Conservation (phyloP, 2,888 invertebrate genomes). For the Eristalis tenax region DNA sequence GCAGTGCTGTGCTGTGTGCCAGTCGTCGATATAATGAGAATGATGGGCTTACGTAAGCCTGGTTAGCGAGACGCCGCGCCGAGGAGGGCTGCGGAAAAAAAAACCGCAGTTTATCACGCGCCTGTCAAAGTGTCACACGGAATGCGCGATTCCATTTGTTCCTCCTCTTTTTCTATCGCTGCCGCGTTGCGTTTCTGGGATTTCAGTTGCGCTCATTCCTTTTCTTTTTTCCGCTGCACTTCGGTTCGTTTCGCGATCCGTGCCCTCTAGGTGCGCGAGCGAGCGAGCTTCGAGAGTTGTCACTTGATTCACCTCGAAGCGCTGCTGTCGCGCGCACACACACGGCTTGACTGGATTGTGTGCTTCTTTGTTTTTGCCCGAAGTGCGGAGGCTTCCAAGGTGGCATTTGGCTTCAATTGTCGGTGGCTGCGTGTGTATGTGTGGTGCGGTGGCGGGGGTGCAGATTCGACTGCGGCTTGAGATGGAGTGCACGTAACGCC, state of each 20-base stretch:
- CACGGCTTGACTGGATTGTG: slow-evolving; percentile 36
- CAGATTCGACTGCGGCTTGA: slow-evolving; percentile 35
- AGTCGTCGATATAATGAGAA: slow-evolving; percentile 67
- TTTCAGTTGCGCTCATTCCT: not conserved
- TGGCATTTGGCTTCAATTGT: slow-evolving; percentile 67
- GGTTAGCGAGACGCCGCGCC: not conserved
- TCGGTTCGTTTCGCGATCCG: slow-evolving; percentile 3
- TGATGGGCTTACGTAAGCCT: slow-evolving; percentile 67
- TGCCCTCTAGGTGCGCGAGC: slow-evolving; percentile 8
- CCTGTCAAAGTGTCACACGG: slow-evolving; percentile 79
- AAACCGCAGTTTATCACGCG: slow-evolving; percentile 79
- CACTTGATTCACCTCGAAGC: slow-evolving; percentile 56
- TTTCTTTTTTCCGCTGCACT: not conserved
- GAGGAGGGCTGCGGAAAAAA: slow-evolving; percentile 17
- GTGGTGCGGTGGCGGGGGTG: slow-evolving; percentile 5
- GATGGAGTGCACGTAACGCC: slow-evolving; percentile 70
- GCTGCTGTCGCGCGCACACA: slow-evolving; percentile 28
- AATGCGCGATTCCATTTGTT: slow-evolving; percentile 72
- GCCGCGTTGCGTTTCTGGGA: slow-evolving; percentile 5
- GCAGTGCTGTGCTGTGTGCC: slow-evolving; percentile 33
- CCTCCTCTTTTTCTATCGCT: slow-evolving; percentile 61
- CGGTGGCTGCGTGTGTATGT: slow-evolving; percentile 32
- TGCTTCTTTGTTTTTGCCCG: not conserved
- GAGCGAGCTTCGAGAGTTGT: slow-evolving; percentile 37
- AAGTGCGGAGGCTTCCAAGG: slow-evolving; percentile 60